phyloP scores from a whole-genome alignment of 2,797 vertebrate species.

The Ctenosaura bakeri region DNA sequence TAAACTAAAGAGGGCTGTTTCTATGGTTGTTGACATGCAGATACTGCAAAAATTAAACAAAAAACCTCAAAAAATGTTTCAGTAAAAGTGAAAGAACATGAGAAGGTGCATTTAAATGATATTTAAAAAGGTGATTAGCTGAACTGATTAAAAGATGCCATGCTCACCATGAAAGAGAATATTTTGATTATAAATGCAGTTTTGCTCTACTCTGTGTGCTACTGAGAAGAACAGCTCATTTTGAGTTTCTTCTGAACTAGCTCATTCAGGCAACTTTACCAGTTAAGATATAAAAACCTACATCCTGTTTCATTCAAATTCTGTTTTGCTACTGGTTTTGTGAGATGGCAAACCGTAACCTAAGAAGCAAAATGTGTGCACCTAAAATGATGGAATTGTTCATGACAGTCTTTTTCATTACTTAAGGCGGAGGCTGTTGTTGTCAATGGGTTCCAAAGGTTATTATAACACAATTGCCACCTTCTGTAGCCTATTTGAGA shows the following conservation, averaged over 20 bases:
- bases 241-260: conserved; percentile 14
- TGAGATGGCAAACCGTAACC: background rate
- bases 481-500: conserved; percentile 57
- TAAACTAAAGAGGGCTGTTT: background rate
- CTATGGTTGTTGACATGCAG: background rate
- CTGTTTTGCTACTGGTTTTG: conserved; percentile 34
- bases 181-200: background rate
- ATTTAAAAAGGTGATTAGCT: conserved; percentile 3
- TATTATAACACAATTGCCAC: conserved; percentile 53
- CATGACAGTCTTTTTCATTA: conserved; percentile 10
- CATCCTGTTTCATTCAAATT: background rate
- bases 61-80: background rate
- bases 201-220: conserved; percentile 14
- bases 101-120: background rate
- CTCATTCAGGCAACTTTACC: background rate
- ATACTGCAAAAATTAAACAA: background rate
- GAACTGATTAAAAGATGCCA: conserved; percentile 9
- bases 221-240: background rate
- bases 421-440: conserved; percentile 12
- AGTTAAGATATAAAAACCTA: background rate
- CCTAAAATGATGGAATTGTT: conserved; percentile 35
- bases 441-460: conserved; percentile 58
- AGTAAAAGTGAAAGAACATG: background rate
- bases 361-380: background rate
- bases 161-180: background rate